A percentile compares a stretch with the other conserved stretches of the same genome.
Evolutionary conservation across 2,113 vertebrate species (phyloP).

Genomic region (Panthera tigris): DNA sequence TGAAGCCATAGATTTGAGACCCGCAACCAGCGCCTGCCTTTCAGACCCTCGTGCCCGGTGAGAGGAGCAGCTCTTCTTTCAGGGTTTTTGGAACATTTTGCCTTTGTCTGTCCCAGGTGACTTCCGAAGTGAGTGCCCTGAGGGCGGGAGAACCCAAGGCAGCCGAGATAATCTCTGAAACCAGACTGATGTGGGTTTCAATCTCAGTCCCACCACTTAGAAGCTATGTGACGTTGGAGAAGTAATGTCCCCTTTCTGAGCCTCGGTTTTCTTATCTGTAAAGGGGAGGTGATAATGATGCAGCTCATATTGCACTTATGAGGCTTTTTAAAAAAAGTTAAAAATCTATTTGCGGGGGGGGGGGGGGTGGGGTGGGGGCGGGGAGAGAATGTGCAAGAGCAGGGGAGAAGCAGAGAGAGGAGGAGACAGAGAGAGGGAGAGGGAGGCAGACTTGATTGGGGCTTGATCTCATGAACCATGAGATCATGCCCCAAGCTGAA

Average conservation of each 20-base stretch:
- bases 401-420: too few species aligned
- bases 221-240: neutral
- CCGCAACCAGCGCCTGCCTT: neutral
- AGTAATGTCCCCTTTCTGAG: neutral
- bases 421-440: too few species aligned
- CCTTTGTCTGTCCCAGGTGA: neutral
- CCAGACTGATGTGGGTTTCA: neutral
- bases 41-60: neutral
- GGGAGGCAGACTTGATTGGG: too few species aligned
- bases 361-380: too few species aligned
- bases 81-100: neutral
- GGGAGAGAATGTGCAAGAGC: too few species aligned
- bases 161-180: neutral
- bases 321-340: neutral
- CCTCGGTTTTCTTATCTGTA: neutral
- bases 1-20: neutral
- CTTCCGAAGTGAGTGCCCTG: neutral
- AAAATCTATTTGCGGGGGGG: too few species aligned
- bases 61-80: neutral
- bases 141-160: neutral
- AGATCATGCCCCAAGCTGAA: too few species aligned
- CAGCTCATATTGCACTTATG: neutral
- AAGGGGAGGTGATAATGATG: neutral
- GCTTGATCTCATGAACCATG: too few species aligned
- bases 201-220: neutral